Evolutionary conservation across 2,797 vertebrate genomes (phyloP), one percentile per base, ranked within the genome.

Genomic region (Bradypus variegatus): DNA sequence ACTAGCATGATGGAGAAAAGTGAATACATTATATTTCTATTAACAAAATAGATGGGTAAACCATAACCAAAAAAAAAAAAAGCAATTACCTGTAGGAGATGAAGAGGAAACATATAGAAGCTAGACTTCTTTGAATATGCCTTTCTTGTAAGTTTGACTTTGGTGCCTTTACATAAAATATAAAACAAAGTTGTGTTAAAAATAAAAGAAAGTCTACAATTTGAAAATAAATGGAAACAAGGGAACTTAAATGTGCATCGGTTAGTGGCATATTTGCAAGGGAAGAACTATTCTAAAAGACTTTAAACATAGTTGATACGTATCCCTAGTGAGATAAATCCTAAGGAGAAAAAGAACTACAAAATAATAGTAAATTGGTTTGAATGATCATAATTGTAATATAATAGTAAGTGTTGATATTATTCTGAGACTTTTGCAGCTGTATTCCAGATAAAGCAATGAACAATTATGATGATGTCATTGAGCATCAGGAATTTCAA

Each of bases 161-260:
- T 77, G 16, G 25, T 80, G 75, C 38, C 53, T 76, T 89, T 93
- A 19, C 21, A 65, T 89, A 62, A 78, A 50, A 79, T 60, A 45
- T 31, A 50, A 87, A 38, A 82, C 31, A 58, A 92, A 78, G 67
- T 73, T 88, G 33, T 31, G 9, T 83, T 85, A 64, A 65, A 69
- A 93, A 69, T 58, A 75, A 92, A 92, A 23, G 12, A n/a, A 94
- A 94, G 14, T 72, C 72, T 80, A 70, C 82, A 92, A 18, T 65
- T 65, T 29, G 33, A 80, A 86, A 73, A 58, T 85, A 91, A 94
- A 64, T 91, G 79, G 25, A 82, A 90, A 25, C 27, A 88, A 29
- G 76, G 50, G 41, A 60, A 76, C 29, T 31, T 75, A 58, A 62
- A 53, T 45, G 5, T 85, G 2, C 69, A 69, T 48, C 11, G 60